Conservation (phyloP, 2,797 vertebrate genomes). For the Enteromius treurensis region DNA sequence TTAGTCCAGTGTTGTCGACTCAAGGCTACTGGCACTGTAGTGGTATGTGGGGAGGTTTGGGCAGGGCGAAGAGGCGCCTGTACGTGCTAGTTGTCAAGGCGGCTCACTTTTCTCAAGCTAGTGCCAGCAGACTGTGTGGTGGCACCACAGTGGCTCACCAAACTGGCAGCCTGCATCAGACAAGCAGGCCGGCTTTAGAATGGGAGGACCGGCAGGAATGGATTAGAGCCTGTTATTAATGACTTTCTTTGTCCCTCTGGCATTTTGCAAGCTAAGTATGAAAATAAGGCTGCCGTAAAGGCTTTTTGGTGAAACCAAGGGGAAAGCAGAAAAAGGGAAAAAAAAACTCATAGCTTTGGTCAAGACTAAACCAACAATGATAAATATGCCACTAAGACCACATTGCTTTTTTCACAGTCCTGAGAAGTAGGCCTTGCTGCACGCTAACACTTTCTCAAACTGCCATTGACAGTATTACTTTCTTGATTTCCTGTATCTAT, state of each 20-base stretch:
- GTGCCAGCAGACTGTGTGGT: slow-evolving; percentile 64
- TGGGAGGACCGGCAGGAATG: slow-evolving; percentile 70
- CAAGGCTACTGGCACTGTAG: slow-evolving; percentile 69
- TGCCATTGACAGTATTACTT: background rate
- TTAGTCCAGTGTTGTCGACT: slow-evolving; percentile 71
- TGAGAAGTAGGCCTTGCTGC: slow-evolving; percentile 25
- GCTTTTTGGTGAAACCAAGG: slow-evolving; percentile 60
- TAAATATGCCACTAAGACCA: slow-evolving; percentile 51
- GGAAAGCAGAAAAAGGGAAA: slow-evolving; percentile 44
- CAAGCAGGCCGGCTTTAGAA: slow-evolving; percentile 65
- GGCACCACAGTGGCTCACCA: slow-evolving; percentile 61
- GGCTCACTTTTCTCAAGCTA: slow-evolving; percentile 51
- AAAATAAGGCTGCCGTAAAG: slow-evolving; percentile 60
- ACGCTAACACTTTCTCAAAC: slow-evolving; percentile 11
- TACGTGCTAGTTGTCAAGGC: slow-evolving; percentile 48
- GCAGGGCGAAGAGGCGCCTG: slow-evolving; percentile 52
- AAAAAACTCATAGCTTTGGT: slow-evolving; percentile 35
- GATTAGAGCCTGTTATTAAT: slow-evolving; percentile 78
- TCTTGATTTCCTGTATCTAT: background rate
- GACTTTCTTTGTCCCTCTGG: slow-evolving; percentile 64
- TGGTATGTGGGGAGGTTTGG: slow-evolving; percentile 60
- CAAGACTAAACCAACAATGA: slow-evolving; percentile 40
- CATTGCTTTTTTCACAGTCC: slow-evolving; percentile 19
- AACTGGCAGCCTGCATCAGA: slow-evolving; percentile 58
- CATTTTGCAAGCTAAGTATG: slow-evolving; percentile 62